Evolutionary conservation across 2,797 vertebrate genomes (phyloP).

Genomic region (Myiotriccus ornatus): DNA sequence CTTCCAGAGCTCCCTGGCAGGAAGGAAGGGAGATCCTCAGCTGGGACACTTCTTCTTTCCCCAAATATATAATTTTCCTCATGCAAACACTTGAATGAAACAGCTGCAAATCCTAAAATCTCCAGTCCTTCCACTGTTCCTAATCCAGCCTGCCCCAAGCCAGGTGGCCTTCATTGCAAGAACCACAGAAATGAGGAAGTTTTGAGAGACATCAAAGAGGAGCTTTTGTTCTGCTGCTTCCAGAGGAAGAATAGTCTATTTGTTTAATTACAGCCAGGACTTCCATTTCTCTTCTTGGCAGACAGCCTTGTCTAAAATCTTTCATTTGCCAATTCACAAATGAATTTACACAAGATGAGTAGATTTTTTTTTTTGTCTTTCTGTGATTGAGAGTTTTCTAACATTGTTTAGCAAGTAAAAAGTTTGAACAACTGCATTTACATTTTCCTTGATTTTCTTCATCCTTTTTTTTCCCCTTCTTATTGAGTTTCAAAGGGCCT

Average conservation of each 20-base stretch:
- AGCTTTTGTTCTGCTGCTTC: neutral
- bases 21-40: neutral
- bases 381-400: neutral
- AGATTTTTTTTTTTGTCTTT: neutral
- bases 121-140: neutral
- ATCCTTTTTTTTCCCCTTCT: neutral
- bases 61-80: neutral
- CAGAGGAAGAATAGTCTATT: neutral
- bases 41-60: neutral
- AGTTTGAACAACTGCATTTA: neutral
- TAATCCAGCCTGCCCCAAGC: neutral
- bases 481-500: neutral
- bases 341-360: neutral
- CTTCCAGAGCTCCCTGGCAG: neutral
- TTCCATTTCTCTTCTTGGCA: conserved; percentile 1
- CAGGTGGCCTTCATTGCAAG: neutral
- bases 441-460: neutral
- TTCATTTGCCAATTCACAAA: neutral
- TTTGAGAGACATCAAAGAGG: neutral
- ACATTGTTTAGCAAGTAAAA: neutral
- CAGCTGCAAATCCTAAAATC: neutral
- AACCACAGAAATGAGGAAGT: neutral
- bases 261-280: neutral
- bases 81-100: neutral
- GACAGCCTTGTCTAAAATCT: neutral